phyloP scores from a whole-genome alignment of 1,140 invertebrate species.

The Lethocerus indicus region DNA sequence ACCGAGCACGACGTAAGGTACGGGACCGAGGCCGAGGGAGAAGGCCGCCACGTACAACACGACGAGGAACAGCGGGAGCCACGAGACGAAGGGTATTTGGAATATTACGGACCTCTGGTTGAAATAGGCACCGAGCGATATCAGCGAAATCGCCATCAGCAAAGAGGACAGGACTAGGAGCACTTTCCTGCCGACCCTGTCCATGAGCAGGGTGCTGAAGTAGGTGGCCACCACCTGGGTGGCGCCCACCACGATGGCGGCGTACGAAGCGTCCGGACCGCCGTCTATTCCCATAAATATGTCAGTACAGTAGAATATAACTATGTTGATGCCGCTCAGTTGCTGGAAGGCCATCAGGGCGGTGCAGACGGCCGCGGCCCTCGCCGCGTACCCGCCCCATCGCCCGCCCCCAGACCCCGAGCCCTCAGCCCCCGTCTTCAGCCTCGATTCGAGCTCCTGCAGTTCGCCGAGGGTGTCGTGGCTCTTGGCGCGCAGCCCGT shows the following conservation, averaged over 20 bases:
- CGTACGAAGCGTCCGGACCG: constrained; percentile 25
- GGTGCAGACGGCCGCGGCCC: constrained; percentile 51
- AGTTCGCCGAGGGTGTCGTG: constrained; percentile 36
- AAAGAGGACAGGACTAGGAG: constrained; percentile 31
- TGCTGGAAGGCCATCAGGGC: constrained; percentile 75
- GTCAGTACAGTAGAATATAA: constrained; percentile 56
- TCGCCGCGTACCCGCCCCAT: too few species aligned
- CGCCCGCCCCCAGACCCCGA: too few species aligned
- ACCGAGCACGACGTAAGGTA: constrained; percentile 70
- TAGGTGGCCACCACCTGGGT: constrained; percentile 24
- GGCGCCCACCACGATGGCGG: constrained; percentile 19
- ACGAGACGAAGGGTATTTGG: constrained; percentile 29
- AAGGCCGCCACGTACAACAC: constrained; percentile 33
- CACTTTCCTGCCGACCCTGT: constrained; percentile 29
- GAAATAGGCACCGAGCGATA: constrained; percentile 21
- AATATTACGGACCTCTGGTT: constrained; percentile 12
- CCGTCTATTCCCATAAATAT: constrained; percentile 52
- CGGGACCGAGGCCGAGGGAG: constrained; percentile 46
- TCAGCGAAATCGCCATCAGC: constrained; percentile 27
- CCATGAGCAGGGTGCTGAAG: constrained; percentile 27
- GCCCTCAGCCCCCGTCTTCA: too few species aligned
- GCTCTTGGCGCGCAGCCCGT: constrained; percentile 37
- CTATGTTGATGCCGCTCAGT: constrained; percentile 67
- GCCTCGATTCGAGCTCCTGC: background rate
- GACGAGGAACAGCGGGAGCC: constrained; percentile 45